phyloP scores from a whole-genome alignment of 2,797 vertebrate genomes.

The Diceros bicornis region DNA sequence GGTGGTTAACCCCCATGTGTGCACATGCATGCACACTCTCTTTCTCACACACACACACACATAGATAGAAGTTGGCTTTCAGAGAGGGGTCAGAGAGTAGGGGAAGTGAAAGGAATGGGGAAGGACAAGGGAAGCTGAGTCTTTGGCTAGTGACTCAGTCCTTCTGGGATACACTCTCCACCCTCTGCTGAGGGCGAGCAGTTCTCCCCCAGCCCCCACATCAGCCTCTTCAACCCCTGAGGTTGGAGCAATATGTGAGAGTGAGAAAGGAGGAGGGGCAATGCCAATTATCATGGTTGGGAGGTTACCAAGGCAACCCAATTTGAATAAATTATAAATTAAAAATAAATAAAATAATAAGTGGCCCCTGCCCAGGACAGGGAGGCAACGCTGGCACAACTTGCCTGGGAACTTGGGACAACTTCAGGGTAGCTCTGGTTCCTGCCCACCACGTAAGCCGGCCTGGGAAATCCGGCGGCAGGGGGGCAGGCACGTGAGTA shows the following conservation, averaged over 20 bases:
- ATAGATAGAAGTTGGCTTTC: constrained; percentile 64
- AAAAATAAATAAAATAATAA: constrained; percentile 87
- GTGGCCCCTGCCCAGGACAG: constrained; percentile 79
- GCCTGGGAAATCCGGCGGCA: constrained; percentile 75
- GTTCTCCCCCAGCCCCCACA: constrained; percentile 34
- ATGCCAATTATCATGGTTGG: constrained; percentile 81
- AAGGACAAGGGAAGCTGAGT: constrained; percentile 73
- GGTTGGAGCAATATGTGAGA: constrained; percentile 69
- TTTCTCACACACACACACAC: constrained; percentile 25
- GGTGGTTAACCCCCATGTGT: constrained; percentile 60
- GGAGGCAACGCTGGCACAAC: constrained; percentile 82
- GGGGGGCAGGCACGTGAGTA: constrained; percentile 74
- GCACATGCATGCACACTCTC: neutral
- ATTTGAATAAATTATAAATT: constrained; percentile 87
- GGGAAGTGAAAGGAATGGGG: constrained; percentile 44
- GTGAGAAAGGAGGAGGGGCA: constrained; percentile 57
- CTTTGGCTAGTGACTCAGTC: constrained; percentile 84
- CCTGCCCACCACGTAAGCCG: constrained; percentile 61
- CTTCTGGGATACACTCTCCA: constrained; percentile 71
- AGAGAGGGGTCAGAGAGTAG: constrained; percentile 61
- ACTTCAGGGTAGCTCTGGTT: constrained; percentile 59
- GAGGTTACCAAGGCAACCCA: constrained; percentile 83
- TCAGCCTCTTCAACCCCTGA: constrained; percentile 76
- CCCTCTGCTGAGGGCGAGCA: constrained; percentile 57
- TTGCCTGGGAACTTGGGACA: constrained; percentile 83